Evolutionary conservation across 2,113 vertebrate species (phyloP), one percentile per base, ranked within the genome.

Genomic region (Thunnus maccoyii): DNA sequence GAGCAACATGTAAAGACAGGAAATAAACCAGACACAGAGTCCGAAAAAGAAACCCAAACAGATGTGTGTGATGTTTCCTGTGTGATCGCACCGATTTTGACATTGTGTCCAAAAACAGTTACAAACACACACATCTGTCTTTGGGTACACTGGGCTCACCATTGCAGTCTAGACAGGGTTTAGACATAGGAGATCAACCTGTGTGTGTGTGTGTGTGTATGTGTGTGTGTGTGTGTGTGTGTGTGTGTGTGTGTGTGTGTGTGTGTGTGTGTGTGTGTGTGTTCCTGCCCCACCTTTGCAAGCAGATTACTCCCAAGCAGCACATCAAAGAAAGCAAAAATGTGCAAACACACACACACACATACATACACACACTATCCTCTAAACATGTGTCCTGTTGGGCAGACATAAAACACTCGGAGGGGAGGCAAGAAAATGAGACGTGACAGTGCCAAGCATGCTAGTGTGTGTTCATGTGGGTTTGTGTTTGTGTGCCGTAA

Each of bases 301-400:
- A 69, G 80, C 22, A 52, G 74, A 87, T 88, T 71, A 82, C 48
- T 78, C 58, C 48, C 68, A 62, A 82, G 66, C 79, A 63, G 62
- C 61, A 85, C 84, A 84, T 93, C 87, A 90, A 91, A 91, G 87
- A 73, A 77, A 72, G 20, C 1, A 3, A 76, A 85, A 82, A 80
- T 79, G 47, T 80, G 79, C 90, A 83, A 81, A 41, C 36, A 41
- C 1, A 9, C 36, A 41, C 36, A 41, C 36, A 41, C 8, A 4
- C 36, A 9, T 6, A 41, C 36, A 41, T 0, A 41, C 36, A 41
- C 36, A 41, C 36, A 41, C 36, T 41, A 41, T 75, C 80, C 64
- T 66, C 51, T 75, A 65, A 78, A 73, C 61, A 68, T 17, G 69
- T 68, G 82, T 78, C 85, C 74, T 84, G 73, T 77, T 41, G 52